These are phyloP conservation scores for Epinephelus coioides DNA, from an alignment of 2,797 vertebrate species.

Conservation along the genomic window DNA sequence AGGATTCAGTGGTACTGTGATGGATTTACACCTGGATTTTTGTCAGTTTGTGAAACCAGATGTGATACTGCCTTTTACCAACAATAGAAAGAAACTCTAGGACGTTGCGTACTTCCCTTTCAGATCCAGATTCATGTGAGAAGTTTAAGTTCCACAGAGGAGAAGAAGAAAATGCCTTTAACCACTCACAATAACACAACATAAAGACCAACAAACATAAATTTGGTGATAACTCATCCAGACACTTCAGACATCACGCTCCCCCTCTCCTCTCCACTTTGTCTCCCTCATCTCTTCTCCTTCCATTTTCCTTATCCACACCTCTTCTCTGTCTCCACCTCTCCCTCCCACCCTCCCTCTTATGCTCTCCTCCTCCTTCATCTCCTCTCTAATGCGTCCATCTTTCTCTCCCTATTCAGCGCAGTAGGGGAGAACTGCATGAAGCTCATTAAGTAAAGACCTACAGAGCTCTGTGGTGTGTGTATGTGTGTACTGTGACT, in stretches of 20 bases:
- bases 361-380: conserved; percentile 50
- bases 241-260: conserved; percentile 41
- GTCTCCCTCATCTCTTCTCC: conserved; percentile 8
- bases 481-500: conserved; percentile 38
- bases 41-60: background rate
- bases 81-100: background rate
- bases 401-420: conserved; percentile 67
- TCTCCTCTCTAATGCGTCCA: conserved; percentile 64
- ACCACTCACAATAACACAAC: conserved; percentile 37
- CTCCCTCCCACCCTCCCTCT: background rate
- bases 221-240: conserved; percentile 42
- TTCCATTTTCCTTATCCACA: conserved; percentile 26
- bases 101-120: conserved; percentile 3
- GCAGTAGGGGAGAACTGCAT: conserved; percentile 76
- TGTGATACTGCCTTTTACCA: background rate
- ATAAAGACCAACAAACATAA: conserved; percentile 50
- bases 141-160: conserved; percentile 34
- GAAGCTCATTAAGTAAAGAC: conserved; percentile 91
- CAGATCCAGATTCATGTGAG: conserved; percentile 22
- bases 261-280: background rate
- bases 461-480: conserved; percentile 78
- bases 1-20: background rate
- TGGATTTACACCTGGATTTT: background rate
- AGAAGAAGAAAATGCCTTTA: conserved; percentile 21
- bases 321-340: conserved; percentile 23